Evolutionary conservation across 1,140 invertebrate species (phyloP), one percentile per base, ranked within the genome.

Genomic region (Anadara kagoshimensis): DNA sequence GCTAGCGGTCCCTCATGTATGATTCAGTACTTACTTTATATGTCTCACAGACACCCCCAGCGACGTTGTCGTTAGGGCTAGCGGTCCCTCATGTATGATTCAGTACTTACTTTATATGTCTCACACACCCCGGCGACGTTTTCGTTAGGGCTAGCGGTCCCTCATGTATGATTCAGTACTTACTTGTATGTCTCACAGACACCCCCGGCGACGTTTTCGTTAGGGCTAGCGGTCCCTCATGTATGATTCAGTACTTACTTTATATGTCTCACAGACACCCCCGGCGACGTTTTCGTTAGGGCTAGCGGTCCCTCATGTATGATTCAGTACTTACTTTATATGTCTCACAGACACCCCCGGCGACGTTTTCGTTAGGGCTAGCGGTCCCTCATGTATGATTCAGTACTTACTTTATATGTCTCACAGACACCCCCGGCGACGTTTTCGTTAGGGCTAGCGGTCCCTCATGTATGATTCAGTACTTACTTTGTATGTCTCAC

Each of bases 41-140:
- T 57, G 7, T 97, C 90, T 99, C 97, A 91, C 98, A 99, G 79
- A 99, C 98, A 57, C 98, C 98, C 24, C 98, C 98, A 14, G 96
- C 97, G 8, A 96, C 96, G 20, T 96, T 96, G 2, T 36, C 2
- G 29, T 36, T 7, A 91, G 79, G 22, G 20, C 81, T 73, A 7
- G 78, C 97, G 20, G 99, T 97, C 98, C 98, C n/a, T n/a, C n/a
- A n/a, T n/a, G n/a, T n/a, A n/a, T n/a, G n/a, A n/a, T n/a, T n/a
- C n/a, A n/a, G n/a, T n/a, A n/a, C 65, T 22, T 58, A 70, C 73
- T 26, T 43, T 69, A 44, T 66, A 57, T 57, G 7, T 97, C 90
- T 99, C 97, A 91, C 98, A 99, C 98, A 57, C 98, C 98, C 98
- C 98, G 14, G 96, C 97, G 8, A 96, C 96, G 20, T 96, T 96